A percentile compares a stretch with the other conserved stretches of the same genome.
Conservation (phyloP, 2,888 invertebrate genomes). For the Helicoverpa assulta region DNA sequence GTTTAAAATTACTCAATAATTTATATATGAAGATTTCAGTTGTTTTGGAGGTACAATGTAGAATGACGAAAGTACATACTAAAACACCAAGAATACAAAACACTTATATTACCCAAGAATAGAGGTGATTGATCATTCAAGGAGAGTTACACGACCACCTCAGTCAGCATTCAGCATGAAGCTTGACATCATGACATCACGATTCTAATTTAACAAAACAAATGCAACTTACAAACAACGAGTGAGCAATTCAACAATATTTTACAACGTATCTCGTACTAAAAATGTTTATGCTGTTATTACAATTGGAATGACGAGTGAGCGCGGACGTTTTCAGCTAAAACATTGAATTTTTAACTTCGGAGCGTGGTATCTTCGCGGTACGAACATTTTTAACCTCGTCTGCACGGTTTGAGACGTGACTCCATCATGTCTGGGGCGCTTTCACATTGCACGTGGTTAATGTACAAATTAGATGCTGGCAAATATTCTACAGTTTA, state of each 20-base stretch:
- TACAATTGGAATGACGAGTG: constrained; percentile 63
- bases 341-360: constrained; percentile 82
- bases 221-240: constrained; percentile 5
- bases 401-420: constrained; percentile 75
- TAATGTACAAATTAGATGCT: constrained; percentile 46
- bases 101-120: fast-evolving
- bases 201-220: constrained; percentile 38
- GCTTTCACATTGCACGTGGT: constrained; percentile 59
- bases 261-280: constrained; percentile 51
- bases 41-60: too few species aligned
- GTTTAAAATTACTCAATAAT: too few species aligned
- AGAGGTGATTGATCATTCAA: not conserved
- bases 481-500: constrained; percentile 39
- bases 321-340: constrained; percentile 52
- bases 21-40: too few species aligned
- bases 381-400: constrained; percentile 76
- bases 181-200: constrained; percentile 9
- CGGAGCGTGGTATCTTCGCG: constrained; percentile 68
- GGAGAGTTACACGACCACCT: not conserved
- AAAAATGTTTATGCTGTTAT: constrained; percentile 63
- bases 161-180: not conserved
- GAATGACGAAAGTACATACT: too few species aligned
- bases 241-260: constrained; percentile 33
- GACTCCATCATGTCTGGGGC: constrained; percentile 70
- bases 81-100: not conserved